Evolutionary conservation across 2,113 vertebrate species (phyloP).

Genomic region (Macrotis lagotis): DNA sequence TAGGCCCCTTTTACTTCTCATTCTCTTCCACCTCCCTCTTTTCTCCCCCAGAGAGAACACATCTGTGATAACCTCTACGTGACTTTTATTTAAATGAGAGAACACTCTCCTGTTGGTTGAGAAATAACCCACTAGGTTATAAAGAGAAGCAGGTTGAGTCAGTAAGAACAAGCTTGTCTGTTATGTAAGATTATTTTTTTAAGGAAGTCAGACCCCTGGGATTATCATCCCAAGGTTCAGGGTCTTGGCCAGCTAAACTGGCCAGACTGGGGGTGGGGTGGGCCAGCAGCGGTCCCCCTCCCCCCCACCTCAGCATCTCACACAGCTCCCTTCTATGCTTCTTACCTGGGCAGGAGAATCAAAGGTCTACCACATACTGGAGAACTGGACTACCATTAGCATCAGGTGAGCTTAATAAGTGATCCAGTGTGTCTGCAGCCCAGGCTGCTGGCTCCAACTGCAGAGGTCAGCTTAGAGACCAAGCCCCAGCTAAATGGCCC

Average conservation of each 20-base stretch:
- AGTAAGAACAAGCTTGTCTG: constrained; percentile 12
- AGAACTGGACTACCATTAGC: not conserved
- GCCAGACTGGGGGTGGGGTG: not conserved
- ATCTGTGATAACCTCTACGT: not conserved
- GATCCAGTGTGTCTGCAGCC: not conserved
- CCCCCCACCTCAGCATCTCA: not conserved
- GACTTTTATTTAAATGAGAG: constrained; percentile 48
- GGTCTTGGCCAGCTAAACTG: not conserved
- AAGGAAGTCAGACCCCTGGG: constrained; percentile 21
- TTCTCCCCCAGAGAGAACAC: not conserved
- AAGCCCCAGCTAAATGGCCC: not conserved
- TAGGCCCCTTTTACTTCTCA: constrained; percentile 14
- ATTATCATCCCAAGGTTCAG: not conserved
- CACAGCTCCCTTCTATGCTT: not conserved
- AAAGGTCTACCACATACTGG: not conserved
- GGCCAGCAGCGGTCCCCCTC: not conserved
- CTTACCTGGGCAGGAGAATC: not conserved
- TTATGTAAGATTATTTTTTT: constrained; percentile 40
- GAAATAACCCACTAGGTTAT: constrained; percentile 54
- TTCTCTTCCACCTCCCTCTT: not conserved
- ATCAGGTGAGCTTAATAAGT: not conserved
- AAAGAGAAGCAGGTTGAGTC: constrained; percentile 45
- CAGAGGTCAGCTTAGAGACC: not conserved
- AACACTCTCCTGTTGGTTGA: constrained; percentile 5
- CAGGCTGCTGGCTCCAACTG: too few species aligned